A percentile compares a stretch with the other conserved stretches of the same genome.
Evolutionary conservation across 2,113 vertebrate species (phyloP).

Genomic region (Perca flavescens): DNA sequence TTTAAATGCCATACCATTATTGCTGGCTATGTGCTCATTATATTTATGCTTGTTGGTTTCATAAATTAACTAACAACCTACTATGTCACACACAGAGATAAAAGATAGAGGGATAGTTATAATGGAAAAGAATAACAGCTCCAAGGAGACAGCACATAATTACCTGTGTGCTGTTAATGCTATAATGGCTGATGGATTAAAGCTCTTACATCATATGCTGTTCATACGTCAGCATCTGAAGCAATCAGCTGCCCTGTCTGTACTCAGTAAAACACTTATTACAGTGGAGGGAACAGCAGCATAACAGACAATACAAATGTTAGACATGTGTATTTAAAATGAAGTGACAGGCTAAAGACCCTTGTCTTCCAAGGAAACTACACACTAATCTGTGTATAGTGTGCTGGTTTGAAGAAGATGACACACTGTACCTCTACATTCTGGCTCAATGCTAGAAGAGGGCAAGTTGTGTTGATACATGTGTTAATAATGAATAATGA

Average conservation of each 20-base stretch:
- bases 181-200: constrained; percentile 23
- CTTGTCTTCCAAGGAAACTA: neutral
- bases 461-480: neutral
- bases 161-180: constrained; percentile 27
- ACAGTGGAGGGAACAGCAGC: neutral
- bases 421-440: neutral
- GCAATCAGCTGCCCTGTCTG: constrained; percentile 11
- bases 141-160: constrained; percentile 29
- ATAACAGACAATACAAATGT: neutral
- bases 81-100: neutral
- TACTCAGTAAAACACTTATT: neutral
- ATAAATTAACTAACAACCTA: neutral
- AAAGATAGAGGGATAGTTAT: neutral
- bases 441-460: neutral
- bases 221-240: constrained; percentile 26
- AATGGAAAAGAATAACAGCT: constrained; percentile 19
- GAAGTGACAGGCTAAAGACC: neutral
- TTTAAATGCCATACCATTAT: neutral
- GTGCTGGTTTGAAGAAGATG: neutral
- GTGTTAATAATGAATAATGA: neutral
- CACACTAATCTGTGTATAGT: neutral
- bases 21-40: neutral
- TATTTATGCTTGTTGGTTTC: neutral
- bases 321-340: neutral
- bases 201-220: constrained; percentile 27